Evolutionary conservation across 2,888 invertebrate genomes (phyloP).

Genomic region (Marronus borbonicus): DNA sequence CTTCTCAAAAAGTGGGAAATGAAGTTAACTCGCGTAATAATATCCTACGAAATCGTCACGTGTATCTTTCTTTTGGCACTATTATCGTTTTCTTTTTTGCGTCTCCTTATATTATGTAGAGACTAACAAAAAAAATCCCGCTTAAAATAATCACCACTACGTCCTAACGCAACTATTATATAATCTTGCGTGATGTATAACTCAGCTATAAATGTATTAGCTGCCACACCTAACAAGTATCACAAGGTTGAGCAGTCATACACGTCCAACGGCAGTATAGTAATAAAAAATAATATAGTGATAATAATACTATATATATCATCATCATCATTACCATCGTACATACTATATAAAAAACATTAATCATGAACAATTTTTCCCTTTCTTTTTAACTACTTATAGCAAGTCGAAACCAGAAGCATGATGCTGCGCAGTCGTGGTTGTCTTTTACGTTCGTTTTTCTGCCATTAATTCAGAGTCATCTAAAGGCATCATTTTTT

Average conservation of each 20-base stretch:
- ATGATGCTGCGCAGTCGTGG: background rate
- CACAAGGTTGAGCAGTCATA: conserved; percentile 62
- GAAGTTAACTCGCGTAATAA: background rate
- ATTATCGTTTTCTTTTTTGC: conserved; percentile 5
- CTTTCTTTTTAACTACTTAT: conserved; percentile 62
- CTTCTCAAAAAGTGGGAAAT: background rate
- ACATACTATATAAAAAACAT: conserved; percentile 63
- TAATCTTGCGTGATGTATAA: conserved; percentile 21
- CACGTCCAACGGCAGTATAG: conserved; percentile 54
- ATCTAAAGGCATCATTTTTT: background rate
- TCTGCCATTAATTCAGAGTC: background rate
- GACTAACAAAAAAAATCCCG: conserved; percentile 8
- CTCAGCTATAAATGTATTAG: conserved; percentile 44
- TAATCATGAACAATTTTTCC: conserved; percentile 64
- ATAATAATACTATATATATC: conserved; percentile 35
- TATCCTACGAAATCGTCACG: background rate
- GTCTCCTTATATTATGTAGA: background rate
- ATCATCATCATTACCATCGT: conserved; percentile 35
- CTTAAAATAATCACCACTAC: background rate
- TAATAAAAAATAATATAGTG: conserved; percentile 43
- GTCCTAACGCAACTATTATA: background rate
- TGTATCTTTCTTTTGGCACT: conserved; percentile 37
- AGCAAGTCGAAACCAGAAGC: conserved; percentile 50
- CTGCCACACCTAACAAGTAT: conserved; percentile 63
- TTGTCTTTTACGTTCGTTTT: conserved; percentile 8